phyloP scores from a whole-genome alignment of 2,888 invertebrate species.

The Lepidocyrtinus sp. region DNA sequence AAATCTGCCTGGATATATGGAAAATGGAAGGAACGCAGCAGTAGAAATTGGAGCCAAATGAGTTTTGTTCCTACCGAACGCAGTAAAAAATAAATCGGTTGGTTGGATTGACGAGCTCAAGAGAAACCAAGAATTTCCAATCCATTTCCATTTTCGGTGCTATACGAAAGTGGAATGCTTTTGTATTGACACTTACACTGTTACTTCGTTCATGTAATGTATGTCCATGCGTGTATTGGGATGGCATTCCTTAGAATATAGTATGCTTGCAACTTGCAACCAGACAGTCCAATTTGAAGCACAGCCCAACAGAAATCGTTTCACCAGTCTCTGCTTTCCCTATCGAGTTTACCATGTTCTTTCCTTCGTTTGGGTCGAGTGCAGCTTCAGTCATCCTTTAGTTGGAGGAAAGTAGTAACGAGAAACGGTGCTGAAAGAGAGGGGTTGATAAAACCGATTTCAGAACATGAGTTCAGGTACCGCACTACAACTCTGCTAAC shows the following conservation, averaged over 20 bases:
- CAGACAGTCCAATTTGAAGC: neutral
- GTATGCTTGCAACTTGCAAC: too few species aligned
- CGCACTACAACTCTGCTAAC: conserved; percentile 34
- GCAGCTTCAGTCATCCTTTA: neutral
- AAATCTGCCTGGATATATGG: neutral
- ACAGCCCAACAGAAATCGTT: neutral
- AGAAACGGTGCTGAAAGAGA: conserved; percentile 20
- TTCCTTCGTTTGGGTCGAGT: neutral
- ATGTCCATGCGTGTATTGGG: conserved; percentile 16
- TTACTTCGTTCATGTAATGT: neutral
- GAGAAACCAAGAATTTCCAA: conserved; percentile 39
- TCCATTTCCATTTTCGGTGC: conserved; percentile 36
- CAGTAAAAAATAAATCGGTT: conserved; percentile 8
- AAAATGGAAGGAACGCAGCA: neutral
- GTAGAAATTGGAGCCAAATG: neutral
- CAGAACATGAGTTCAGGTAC: conserved; percentile 51
- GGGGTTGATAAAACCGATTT: conserved; percentile 32
- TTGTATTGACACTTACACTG: conserved; percentile 34
- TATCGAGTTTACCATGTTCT: neutral
- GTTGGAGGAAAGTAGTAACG: neutral
- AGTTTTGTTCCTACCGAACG: neutral
- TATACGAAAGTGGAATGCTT: conserved; percentile 21
- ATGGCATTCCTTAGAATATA: conserved; percentile 21
- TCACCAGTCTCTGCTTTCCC: neutral
- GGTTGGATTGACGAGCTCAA: conserved; percentile 4